Percentiles rank a stretch among this genome's conserved stretches.
Evolutionary conservation across 2,888 invertebrate species (phyloP).

Genomic region (Caenorhabditis doughertyi): DNA sequence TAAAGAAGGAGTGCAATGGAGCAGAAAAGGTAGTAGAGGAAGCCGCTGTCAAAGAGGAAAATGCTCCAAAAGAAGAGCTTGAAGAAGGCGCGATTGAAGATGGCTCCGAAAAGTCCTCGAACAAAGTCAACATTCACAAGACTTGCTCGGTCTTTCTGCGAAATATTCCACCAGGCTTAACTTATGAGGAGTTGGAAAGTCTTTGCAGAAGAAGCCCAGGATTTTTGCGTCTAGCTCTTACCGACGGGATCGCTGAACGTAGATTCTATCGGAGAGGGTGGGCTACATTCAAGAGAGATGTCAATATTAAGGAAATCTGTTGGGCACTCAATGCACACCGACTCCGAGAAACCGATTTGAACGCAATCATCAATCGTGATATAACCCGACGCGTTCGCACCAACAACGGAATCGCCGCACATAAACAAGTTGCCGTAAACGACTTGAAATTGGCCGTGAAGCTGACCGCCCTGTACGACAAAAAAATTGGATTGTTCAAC

Average conservation of each 20-base stretch:
- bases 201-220: constrained; percentile 94
- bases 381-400: constrained; percentile 94
- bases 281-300: constrained; percentile 93
- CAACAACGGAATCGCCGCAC: constrained; percentile 92
- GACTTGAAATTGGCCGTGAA: constrained; percentile 84
- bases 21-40: constrained; percentile 46
- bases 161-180: constrained; percentile 95
- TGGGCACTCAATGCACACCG: constrained; percentile 98
- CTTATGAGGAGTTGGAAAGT: constrained; percentile 96
- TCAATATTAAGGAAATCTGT: constrained; percentile 99
- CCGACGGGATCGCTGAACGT: constrained; percentile 96
- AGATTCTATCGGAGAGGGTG: constrained; percentile 97
- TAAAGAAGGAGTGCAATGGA: constrained; percentile 67
- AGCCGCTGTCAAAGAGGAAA: constrained; percentile 37
- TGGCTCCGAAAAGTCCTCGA: constrained; percentile 57
- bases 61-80: constrained; percentile 35
- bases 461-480: constrained; percentile 84
- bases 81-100: constrained; percentile 65
- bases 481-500: constrained; percentile 83
- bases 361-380: constrained; percentile 97
- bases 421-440: constrained; percentile 88
- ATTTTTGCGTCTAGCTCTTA: constrained; percentile 94
- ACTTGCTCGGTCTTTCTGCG: constrained; percentile 97
- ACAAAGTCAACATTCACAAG: constrained; percentile 86
- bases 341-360: constrained; percentile 92